phyloP scores from a whole-genome alignment of 92 coral and sea anemone species.

The Zoanthus sansibaricus region DNA sequence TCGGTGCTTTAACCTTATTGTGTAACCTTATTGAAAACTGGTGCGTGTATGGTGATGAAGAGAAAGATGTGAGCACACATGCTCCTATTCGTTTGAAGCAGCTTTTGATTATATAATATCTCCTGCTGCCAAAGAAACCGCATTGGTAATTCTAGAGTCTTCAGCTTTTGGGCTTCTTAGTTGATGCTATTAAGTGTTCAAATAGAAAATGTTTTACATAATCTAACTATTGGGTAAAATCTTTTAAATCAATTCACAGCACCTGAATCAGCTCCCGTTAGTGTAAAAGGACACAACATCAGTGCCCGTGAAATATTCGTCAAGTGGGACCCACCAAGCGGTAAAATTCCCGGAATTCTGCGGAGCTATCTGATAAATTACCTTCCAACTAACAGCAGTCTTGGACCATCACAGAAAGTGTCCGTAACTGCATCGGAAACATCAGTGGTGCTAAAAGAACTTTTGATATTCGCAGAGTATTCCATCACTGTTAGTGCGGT shows the following conservation, averaged over 20 bases:
- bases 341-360: constrained; percentile 18
- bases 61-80: too few species aligned
- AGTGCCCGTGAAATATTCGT: constrained; percentile 17
- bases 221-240: too few species aligned
- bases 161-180: too few species aligned
- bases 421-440: constrained; percentile 14
- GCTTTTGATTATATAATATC: too few species aligned
- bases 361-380: constrained; percentile 8
- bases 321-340: constrained; percentile 15
- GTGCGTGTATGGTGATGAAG: too few species aligned
- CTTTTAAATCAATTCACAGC: constrained; percentile 26
- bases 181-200: too few species aligned
- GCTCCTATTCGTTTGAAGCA: too few species aligned
- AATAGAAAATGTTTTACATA: too few species aligned
- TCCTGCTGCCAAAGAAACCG: too few species aligned
- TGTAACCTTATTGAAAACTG: too few species aligned
- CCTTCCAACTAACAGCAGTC: constrained; percentile 15
- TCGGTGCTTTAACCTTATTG: too few species aligned
- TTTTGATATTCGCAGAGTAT: constrained; percentile 22
- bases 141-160: too few species aligned
- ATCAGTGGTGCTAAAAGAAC: neutral
- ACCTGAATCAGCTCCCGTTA: constrained; percentile 12
- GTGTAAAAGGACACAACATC: constrained; percentile 22
- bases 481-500: neutral
- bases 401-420: neutral